Percentiles rank a stretch among this genome's conserved stretches.
Evolutionary conservation across 1,140 invertebrate species (phyloP).

Genomic region (Rhyzopertha dominica): DNA sequence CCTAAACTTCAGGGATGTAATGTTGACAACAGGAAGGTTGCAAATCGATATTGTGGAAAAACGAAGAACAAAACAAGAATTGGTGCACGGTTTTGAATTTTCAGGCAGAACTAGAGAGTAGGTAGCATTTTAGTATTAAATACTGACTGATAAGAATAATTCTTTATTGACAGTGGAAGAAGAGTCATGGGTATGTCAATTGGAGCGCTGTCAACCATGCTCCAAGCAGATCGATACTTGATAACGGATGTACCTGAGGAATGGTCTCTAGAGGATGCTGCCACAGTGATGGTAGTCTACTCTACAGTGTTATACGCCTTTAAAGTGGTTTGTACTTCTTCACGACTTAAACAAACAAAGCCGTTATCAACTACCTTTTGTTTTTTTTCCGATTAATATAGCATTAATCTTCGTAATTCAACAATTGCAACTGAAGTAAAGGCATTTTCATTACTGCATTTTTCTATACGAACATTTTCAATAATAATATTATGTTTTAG

Average conservation of each 20-base stretch:
- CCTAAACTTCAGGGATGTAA: constrained; percentile 74
- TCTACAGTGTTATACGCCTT: constrained; percentile 15
- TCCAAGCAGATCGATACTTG: constrained; percentile 54
- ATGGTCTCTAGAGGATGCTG: constrained; percentile 64
- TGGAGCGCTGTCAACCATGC: constrained; percentile 54
- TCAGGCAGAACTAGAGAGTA: constrained; percentile 50
- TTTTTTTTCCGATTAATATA: no score
- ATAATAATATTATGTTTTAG: no score
- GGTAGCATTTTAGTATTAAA: no score
- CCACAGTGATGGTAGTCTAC: constrained; percentile 52
- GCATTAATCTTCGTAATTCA: no score
- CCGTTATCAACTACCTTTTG: no score
- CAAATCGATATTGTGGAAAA: constrained; percentile 54
- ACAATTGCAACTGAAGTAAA: no score
- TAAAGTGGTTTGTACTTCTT: no score
- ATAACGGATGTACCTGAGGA: constrained; percentile 74
- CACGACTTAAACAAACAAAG: no score
- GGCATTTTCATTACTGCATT: no score
- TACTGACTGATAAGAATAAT: no score
- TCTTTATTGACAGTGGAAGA: no score
- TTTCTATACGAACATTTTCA: no score
- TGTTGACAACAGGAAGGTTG: constrained; percentile 71
- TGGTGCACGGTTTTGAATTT: constrained; percentile 69
- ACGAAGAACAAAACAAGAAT: constrained; percentile 56
- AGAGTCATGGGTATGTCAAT: constrained; percentile 56